Percentiles rank a stretch among this genome's conserved stretches.
These are phyloP conservation scores for Erythrocercus mccallii DNA, from an alignment of 2,113 vertebrate species.

Conservation along the genomic window DNA sequence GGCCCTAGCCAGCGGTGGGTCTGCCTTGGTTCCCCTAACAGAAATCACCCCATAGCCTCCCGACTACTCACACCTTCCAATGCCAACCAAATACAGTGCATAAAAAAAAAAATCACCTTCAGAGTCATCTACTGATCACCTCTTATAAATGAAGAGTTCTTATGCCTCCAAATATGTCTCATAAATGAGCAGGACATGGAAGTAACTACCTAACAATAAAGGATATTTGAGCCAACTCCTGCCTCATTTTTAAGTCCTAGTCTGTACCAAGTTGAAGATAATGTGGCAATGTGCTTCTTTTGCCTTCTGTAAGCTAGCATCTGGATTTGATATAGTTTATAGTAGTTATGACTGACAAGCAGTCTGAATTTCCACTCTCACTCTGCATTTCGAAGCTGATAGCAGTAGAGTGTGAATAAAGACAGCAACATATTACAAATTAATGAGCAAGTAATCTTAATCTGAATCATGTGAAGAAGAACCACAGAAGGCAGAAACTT, in stretches of 20 bases:
- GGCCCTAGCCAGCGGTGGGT: fast-evolving
- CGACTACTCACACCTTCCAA: background rate
- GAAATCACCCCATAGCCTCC: background rate
- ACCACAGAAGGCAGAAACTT: background rate
- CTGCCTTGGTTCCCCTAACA: background rate
- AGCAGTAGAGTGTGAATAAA: background rate
- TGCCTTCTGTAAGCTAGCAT: background rate
- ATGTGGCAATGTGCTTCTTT: background rate
- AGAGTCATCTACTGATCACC: background rate
- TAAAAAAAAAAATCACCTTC: background rate
- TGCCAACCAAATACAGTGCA: background rate
- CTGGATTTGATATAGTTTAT: background rate
- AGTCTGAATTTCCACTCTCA: background rate
- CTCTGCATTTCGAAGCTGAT: background rate
- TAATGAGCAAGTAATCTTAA: background rate
- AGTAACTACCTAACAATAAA: background rate
- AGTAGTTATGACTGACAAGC: background rate
- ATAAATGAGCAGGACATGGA: background rate
- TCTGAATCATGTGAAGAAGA: background rate
- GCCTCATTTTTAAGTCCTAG: background rate
- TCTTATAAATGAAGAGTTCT: background rate
- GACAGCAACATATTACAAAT: background rate
- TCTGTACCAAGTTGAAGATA: background rate
- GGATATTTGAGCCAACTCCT: background rate
- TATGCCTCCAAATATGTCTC: background rate